Base-by-base conservation (phyloP, 2,888 invertebrate genomes). In the Notodonta dromedarius region DNA sequence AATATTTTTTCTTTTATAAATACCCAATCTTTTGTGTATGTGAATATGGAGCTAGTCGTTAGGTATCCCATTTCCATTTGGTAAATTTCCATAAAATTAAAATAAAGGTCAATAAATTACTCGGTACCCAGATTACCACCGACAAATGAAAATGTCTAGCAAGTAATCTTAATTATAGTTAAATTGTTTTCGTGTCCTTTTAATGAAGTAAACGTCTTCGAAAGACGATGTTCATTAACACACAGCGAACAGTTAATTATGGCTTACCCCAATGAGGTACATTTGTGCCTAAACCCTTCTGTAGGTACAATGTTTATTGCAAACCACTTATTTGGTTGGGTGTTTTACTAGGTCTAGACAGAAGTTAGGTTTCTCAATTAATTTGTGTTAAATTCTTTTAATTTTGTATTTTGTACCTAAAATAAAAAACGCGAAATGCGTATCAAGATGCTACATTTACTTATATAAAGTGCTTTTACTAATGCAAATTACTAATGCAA, bases 161-260 rank as follows among this genome's bases (percentile, higher is more conserved):
- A 60, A 59, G 59, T 39, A 48, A 48, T 67, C 59, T 57, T 71
- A 69, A 69, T 71, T 16, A 50, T 65, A 58, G 50, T 58, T 32
- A 48, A 62, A 66, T 63, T 68, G 60, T 59, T 53, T 62, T 63
- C 60, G 56, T 56, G 51, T 55, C 54, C 52, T 62, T 56, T 56
- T 63, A 73, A 16, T 64, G 52, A 70, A 40, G 55, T 59, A 14
- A 64, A 64, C 40, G 35, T 7, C 35, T 35, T 35, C 35, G 35
- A 35, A 35, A 5, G 35, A 72, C 46, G 57, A 60, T 58, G 63
- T 62, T 61, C 50, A 69, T 62, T 59, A 68, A 58, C 40, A 24
- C 39, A 48, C 44, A 8, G 50, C 39, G 39, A 40, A 8, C 32
- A 56, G 61, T 57, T 71, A 65, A 62, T 69, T 70, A 60, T 65